phyloP scores from a whole-genome alignment of 2,888 invertebrate genomes.

The Ypsolopha scabrella region DNA sequence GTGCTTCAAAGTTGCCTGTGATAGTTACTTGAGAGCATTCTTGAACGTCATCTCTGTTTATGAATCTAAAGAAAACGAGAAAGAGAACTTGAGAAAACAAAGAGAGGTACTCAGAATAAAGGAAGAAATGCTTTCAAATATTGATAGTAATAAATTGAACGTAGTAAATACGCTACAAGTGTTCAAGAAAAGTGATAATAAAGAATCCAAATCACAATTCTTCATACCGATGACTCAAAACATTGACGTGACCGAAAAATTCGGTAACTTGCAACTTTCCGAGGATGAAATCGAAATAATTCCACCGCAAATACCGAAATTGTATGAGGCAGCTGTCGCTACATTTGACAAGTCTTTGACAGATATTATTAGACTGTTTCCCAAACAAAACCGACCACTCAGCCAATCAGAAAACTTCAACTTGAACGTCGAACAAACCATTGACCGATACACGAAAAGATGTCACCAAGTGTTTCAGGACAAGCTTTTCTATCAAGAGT shows the following conservation, averaged over 20 bases:
- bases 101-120: constrained; percentile 28
- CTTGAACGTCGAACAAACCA: constrained; percentile 48
- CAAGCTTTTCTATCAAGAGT: constrained; percentile 58
- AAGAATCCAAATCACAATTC: constrained; percentile 60
- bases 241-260: constrained; percentile 42
- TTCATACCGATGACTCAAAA: constrained; percentile 54
- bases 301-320: constrained; percentile 43
- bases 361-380: constrained; percentile 50
- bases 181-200: constrained; percentile 52
- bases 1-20: constrained; percentile 61
- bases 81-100: constrained; percentile 35
- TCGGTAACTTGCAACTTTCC: constrained; percentile 47
- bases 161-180: constrained; percentile 51
- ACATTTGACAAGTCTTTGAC: constrained; percentile 47
- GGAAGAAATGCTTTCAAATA: constrained; percentile 45
- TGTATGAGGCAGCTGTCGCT: constrained; percentile 35
- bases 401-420: constrained; percentile 62
- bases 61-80: constrained; percentile 47
- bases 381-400: constrained; percentile 56
- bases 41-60: constrained; percentile 34
- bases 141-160: constrained; percentile 56
- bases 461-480: constrained; percentile 66
- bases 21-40: constrained; percentile 54
- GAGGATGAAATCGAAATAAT: constrained; percentile 46
- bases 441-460: constrained; percentile 56